Conservation (phyloP, 2,888 invertebrate genomes). For the Spisula solida region DNA sequence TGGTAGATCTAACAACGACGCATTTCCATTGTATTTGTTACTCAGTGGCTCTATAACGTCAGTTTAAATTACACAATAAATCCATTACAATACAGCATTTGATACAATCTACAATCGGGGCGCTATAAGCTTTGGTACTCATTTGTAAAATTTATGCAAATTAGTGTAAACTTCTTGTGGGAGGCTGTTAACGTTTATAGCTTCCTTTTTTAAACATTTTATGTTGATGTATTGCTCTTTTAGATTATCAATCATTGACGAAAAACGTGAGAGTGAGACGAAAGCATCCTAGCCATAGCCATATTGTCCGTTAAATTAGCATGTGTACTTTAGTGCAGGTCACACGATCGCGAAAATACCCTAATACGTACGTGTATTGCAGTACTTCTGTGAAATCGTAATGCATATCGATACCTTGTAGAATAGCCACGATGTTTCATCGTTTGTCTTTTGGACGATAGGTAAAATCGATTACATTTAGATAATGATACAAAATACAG, state of each 20-base stretch:
- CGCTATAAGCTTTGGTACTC: not conserved
- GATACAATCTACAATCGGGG: not conserved
- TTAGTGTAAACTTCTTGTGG: not conserved
- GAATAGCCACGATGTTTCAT: too few relatives aligned
- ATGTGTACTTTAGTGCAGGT: too few relatives aligned
- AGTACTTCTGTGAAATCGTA: too few relatives aligned
- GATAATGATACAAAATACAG: too few relatives aligned
- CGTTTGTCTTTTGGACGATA: too few relatives aligned
- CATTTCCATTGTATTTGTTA: not conserved
- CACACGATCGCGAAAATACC: too few relatives aligned
- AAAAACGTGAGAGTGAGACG: not conserved
- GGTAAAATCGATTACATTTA: too few relatives aligned
- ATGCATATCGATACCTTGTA: too few relatives aligned
- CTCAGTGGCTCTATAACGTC: not conserved
- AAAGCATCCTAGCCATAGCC: too few relatives aligned
- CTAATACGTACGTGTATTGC: too few relatives aligned
- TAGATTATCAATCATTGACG: not conserved
- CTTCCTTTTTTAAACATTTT: not conserved
- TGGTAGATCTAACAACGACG: not conserved
- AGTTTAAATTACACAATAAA: not conserved
- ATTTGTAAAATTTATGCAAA: not conserved
- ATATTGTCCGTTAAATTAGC: too few relatives aligned
- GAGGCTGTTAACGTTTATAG: not conserved
- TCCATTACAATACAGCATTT: not conserved
- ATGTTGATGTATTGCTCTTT: not conserved